phyloP scores from a whole-genome alignment of 2,797 vertebrate species.

The Eulemur rubriventer region DNA sequence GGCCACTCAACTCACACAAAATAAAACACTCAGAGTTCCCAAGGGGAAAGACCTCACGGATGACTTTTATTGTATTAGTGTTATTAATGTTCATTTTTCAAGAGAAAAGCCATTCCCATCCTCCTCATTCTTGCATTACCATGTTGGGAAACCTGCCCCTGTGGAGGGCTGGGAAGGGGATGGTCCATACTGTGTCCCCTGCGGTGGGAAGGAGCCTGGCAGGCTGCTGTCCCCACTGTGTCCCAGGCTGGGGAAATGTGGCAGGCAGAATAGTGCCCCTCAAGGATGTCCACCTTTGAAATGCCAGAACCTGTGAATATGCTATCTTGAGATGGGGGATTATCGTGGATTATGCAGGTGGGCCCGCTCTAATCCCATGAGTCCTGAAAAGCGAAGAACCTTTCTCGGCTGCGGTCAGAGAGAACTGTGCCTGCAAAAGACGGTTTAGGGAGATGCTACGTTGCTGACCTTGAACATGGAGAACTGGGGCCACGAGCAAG shows the following conservation, averaged over 20 bases:
- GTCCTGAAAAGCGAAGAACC: not conserved
- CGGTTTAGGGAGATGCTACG: not conserved
- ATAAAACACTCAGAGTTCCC: not conserved
- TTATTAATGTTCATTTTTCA: not conserved
- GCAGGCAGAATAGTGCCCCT: not conserved
- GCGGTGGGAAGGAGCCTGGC: not conserved
- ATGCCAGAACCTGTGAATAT: not conserved
- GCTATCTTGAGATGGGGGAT: not conserved
- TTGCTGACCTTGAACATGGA: not conserved
- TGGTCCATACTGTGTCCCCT: not conserved
- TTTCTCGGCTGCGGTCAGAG: not conserved
- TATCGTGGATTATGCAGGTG: not conserved
- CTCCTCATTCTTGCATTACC: not conserved
- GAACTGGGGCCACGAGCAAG: not conserved
- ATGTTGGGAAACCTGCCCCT: not conserved
- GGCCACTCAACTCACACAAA: not conserved
- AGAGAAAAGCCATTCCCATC: not conserved
- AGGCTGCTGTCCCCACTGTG: not conserved
- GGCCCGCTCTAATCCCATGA: not conserved
- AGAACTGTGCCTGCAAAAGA: not conserved
- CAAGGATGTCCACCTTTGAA: not conserved
- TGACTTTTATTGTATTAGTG: not conserved
- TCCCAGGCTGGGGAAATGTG: not conserved
- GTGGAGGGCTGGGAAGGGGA: not conserved
- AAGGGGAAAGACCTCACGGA: not conserved